Conservation (phyloP, 1,140 invertebrate genomes). For the Micrasema minimum region DNA sequence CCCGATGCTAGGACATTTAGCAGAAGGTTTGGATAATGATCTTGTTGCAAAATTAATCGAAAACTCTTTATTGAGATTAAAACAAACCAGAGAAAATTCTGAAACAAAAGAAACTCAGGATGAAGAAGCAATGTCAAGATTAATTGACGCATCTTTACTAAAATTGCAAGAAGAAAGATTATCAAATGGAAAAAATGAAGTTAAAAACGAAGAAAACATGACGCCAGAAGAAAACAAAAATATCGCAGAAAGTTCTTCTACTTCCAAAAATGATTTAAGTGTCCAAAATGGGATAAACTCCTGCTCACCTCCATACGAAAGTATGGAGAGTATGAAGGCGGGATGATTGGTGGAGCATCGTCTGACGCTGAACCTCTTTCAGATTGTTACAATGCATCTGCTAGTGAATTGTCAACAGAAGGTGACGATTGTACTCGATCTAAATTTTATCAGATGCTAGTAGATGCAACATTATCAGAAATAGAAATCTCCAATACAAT, state of each 20-base stretch:
- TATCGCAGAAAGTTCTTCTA: conserved; percentile 45
- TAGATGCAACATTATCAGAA: conserved; percentile 72
- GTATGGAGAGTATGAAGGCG: conserved; percentile 69
- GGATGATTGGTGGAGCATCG: conserved; percentile 63
- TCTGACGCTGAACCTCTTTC: conserved; percentile 68
- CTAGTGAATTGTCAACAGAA: conserved; percentile 70
- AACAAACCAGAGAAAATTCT: conserved; percentile 66
- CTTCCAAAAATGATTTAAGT: conserved; percentile 31
- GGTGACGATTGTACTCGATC: conserved; percentile 70
- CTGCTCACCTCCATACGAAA: conserved; percentile 69
- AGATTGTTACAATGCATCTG: conserved; percentile 75
- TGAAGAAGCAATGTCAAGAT: conserved; percentile 68
- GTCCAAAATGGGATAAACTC: conserved; percentile 56
- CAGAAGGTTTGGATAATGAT: conserved; percentile 69
- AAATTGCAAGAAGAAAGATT: conserved; percentile 65
- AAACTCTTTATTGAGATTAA: conserved; percentile 71
- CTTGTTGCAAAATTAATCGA: conserved; percentile 71
- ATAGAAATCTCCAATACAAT: conserved; percentile 70
- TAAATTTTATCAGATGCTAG: conserved; percentile 76
- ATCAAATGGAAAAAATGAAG: conserved; percentile 23
- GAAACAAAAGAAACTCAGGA: conserved; percentile 67
- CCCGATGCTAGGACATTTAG: conserved; percentile 70
- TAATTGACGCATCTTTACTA: conserved; percentile 69
- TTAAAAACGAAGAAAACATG: conserved; percentile 32
- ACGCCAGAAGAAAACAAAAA: conserved; percentile 13